phyloP scores from a whole-genome alignment of 2,888 invertebrate species.

The Dolichomitus sp. region DNA sequence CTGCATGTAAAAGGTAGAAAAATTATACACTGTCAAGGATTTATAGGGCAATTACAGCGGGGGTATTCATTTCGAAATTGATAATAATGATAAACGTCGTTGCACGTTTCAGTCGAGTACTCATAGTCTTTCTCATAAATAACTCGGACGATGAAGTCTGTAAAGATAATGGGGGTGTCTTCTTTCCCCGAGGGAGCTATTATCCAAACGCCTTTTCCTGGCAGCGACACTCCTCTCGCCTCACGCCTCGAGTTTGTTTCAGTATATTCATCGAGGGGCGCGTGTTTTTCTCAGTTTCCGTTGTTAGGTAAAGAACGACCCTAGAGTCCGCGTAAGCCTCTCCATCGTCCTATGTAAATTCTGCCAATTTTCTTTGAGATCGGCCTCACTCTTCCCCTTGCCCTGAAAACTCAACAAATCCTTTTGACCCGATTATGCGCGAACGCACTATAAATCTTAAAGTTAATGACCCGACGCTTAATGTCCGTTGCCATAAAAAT shows the following conservation, averaged over 20 bases:
- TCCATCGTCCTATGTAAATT: conserved; percentile 46
- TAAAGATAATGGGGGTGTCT: conserved; percentile 44
- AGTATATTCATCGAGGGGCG: conserved; percentile 3
- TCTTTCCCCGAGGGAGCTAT: conserved; percentile 39
- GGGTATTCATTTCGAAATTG: neutral
- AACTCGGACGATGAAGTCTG: conserved; percentile 42
- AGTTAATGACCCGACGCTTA: conserved; percentile 32
- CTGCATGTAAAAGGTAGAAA: neutral
- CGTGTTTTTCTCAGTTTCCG: conserved; percentile 29
- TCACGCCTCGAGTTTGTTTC: neutral
- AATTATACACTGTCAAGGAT: neutral
- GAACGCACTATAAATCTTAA: conserved; percentile 2
- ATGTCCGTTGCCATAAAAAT: neutral
- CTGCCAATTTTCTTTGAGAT: conserved; percentile 51
- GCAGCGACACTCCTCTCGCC: neutral
- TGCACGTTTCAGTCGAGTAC: neutral
- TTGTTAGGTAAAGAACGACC: conserved; percentile 13
- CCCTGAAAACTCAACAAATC: conserved; percentile 6
- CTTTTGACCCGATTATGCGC: neutral
- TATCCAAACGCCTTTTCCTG: conserved; percentile 35
- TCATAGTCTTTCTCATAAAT: conserved; percentile 43
- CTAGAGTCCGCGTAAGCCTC: conserved; percentile 1
- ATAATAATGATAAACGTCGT: neutral
- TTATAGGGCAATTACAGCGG: neutral
- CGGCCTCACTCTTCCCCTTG: conserved; percentile 5